These are phyloP conservation scores for Perca fluviatilis DNA, from an alignment of 2,113 vertebrate species.

Conservation along the genomic window DNA sequence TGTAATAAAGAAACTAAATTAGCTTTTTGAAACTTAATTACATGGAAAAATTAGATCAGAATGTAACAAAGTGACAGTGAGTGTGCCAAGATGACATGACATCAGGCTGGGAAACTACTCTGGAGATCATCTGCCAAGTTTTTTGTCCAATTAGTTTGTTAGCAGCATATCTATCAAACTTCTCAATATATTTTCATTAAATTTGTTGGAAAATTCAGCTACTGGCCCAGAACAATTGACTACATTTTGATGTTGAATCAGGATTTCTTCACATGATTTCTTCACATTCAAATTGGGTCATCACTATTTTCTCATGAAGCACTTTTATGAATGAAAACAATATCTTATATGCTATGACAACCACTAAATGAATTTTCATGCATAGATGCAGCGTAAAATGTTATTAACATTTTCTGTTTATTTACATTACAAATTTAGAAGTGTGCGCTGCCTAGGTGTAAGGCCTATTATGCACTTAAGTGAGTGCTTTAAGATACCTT, in stretches of 20 bases:
- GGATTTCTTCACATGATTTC: neutral
- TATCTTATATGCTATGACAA: too few relatives aligned
- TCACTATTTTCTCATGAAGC: neutral
- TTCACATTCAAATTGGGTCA: neutral
- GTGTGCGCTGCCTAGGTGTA: neutral
- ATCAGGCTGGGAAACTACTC: neutral
- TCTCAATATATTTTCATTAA: neutral
- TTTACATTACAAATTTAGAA: too few relatives aligned
- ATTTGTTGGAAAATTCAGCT: neutral
- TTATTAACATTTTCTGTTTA: neutral
- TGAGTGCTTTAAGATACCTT: neutral
- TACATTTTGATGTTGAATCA: neutral
- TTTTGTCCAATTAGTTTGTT: neutral
- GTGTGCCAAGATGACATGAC: conserved; percentile 6
- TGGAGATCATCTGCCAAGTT: neutral
- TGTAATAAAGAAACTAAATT: neutral
- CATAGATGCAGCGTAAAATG: neutral
- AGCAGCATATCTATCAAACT: neutral
- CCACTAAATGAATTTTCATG: neutral
- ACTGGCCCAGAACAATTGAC: neutral
- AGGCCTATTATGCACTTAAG: too few relatives aligned
- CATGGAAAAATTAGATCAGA: neutral
- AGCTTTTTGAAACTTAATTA: neutral
- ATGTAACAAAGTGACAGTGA: neutral
- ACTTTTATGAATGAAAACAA: neutral